Base-by-base conservation (phyloP, 1,140 invertebrate species). In the Drosophila ficusphila region DNA sequence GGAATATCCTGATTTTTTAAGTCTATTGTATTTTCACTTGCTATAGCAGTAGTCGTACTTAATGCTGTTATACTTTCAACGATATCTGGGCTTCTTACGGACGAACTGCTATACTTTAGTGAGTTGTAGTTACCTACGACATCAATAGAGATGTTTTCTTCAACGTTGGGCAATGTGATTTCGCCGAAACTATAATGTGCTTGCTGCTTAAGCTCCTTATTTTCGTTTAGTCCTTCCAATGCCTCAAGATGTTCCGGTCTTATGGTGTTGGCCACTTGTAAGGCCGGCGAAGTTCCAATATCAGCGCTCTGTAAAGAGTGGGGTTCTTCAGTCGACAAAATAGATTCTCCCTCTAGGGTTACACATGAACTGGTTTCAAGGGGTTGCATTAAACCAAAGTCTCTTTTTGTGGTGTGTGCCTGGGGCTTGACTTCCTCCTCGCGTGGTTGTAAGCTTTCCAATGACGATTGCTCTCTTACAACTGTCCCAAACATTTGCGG, bases 331-430 rank as follows among this genome's bases (percentile, higher is more conserved):
- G 19, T 0, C 0, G 38, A 16, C 3, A 90, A 25, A 9, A 8
- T 29, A 8, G 6, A 31, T 49, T 89, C 89, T 2, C 71, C 70
- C 7, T 90, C 89, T 7, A 89, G 31, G 2, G 70, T 36, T 12
- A 74, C 9, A 4, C 47, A 41, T 14, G 64, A 54, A 4, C 42
- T 68, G 9, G 76, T 65, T 21, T 79, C 75, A 5, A 89, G 27
- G 4, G 85, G 27, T 19, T 86, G 62, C 25, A 70, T 12, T 1
- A 86, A 44, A 18, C 70, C 61, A 46, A 76, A 78, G 5, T 27
- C 11, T 5, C 34, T 38, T 49, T 18, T 56, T 4, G 57, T 27
- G 5, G 36, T 38, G 8, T 86, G 76, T n/a, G 56, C 1, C 5
- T 70, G 25, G 8, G 68, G 67, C 4, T 47, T 36, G 0, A 14